phyloP scores from a whole-genome alignment of 2,888 invertebrate genomes.

The Argyresthia albistria region DNA sequence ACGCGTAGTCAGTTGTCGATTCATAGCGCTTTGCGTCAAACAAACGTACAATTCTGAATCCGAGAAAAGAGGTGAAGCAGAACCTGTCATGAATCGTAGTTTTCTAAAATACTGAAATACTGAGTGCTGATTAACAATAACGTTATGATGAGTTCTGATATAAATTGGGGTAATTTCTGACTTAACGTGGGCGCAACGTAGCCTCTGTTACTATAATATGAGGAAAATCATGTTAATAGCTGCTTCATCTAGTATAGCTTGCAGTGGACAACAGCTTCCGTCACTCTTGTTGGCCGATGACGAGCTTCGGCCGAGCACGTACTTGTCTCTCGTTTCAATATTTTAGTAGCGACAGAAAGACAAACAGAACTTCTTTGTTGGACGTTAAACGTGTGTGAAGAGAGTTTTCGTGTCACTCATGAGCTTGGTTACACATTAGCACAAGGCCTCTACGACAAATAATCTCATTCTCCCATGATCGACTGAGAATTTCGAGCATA shows the following conservation, averaged over 20 bases:
- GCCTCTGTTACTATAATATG: no score
- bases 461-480: conserved; percentile 65
- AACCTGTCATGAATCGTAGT: no score
- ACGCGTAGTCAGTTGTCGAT: no score
- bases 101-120: no score
- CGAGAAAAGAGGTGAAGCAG: no score
- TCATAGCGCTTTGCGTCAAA: no score
- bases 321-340: conserved; percentile 60
- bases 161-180: no score
- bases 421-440: conserved; percentile 62
- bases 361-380: conserved; percentile 67
- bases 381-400: conserved; percentile 67
- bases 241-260: conserved; percentile 14
- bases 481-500: not conserved
- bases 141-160: no score
- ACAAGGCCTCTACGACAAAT: conserved; percentile 46
- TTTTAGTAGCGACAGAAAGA: conserved; percentile 65
- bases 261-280: conserved; percentile 20
- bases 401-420: conserved; percentile 66
- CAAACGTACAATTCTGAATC: no score
- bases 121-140: no score
- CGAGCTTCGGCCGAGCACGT: conserved; percentile 27
- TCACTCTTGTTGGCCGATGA: conserved; percentile 1
- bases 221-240: no score
- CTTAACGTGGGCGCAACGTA: no score